Conservation (phyloP, 2,888 invertebrate genomes). For the Drosophila fungiperda region DNA sequence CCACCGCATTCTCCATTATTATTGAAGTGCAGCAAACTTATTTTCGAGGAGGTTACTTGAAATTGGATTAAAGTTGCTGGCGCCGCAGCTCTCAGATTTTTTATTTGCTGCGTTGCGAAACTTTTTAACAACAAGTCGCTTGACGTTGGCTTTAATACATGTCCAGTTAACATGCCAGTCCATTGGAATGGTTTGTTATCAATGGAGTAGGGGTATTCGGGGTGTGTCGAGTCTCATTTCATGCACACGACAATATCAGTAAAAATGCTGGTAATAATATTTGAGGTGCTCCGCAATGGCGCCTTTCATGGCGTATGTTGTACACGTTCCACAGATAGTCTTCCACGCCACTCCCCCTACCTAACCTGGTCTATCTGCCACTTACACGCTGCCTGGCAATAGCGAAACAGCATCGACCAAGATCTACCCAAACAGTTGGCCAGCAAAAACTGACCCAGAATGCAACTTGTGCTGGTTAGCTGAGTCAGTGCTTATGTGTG, state of each 20-base stretch:
- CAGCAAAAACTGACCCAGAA: conserved; percentile 71
- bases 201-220: not conserved
- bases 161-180: conserved; percentile 61
- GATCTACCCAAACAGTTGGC: conserved; percentile 56
- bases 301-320: conserved; percentile 47
- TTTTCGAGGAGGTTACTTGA: conserved; percentile 69
- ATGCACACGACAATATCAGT: conserved; percentile 73
- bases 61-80: conserved; percentile 63
- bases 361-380: conserved; percentile 40
- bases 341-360: not conserved
- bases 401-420: conserved; percentile 16
- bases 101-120: conserved; percentile 46
- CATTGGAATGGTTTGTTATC: not conserved
- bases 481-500: conserved; percentile 32
- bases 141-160: conserved; percentile 71
- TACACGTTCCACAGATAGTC: conserved; percentile 10
- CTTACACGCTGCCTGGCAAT: conserved; percentile 53
- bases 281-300: conserved; percentile 75
- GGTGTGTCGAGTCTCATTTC: conserved; percentile 49
- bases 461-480: conserved; percentile 77
- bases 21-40: conserved; percentile 56
- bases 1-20: not conserved
- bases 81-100: conserved; percentile 40
- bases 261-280: conserved; percentile 79
- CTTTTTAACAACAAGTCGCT: conserved; percentile 49